Evolutionary conservation across 2,888 invertebrate species (phyloP).

Genomic region (Ophion obscuratus): DNA sequence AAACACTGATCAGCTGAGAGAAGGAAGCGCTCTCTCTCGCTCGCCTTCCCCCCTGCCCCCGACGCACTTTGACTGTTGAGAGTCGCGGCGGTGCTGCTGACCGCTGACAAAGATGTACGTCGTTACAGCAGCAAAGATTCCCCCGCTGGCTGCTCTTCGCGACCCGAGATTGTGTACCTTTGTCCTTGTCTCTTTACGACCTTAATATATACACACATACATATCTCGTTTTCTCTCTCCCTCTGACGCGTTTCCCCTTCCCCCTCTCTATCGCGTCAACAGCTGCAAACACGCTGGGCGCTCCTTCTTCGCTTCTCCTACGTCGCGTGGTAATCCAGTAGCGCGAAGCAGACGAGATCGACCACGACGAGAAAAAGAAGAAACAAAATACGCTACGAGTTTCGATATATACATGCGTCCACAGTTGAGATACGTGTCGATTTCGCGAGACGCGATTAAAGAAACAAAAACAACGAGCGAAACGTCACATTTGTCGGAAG

Average conservation of each 20-base stretch:
- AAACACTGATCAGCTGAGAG: constrained; percentile 64
- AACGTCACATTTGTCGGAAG: too few relatives aligned
- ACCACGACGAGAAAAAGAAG: constrained; percentile 9
- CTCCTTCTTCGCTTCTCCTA: constrained; percentile 42
- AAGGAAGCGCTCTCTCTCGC: constrained; percentile 36
- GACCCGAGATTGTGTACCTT: constrained; percentile 46
- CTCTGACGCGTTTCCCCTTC: constrained; percentile 39
- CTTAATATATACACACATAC: too few relatives aligned
- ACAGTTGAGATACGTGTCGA: too few relatives aligned
- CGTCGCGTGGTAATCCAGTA: constrained; percentile 36
- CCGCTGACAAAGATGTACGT: constrained; percentile 42
- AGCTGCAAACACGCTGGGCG: constrained; percentile 58
- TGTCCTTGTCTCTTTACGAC: constrained; percentile 42
- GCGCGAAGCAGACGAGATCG: background rate
- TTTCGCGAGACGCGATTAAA: too few relatives aligned
- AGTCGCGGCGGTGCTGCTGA: constrained; percentile 16
- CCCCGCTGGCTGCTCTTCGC: background rate
- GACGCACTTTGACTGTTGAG: too few relatives aligned
- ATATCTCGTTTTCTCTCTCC: constrained; percentile 34
- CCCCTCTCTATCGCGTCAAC: constrained; percentile 37
- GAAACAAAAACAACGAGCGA: too few relatives aligned
- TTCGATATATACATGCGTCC: background rate
- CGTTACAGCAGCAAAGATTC: constrained; percentile 34
- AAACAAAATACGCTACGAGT: background rate
- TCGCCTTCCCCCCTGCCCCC: background rate